phyloP scores from a whole-genome alignment of 1,140 invertebrate genomes.

The Physella acuta region DNA sequence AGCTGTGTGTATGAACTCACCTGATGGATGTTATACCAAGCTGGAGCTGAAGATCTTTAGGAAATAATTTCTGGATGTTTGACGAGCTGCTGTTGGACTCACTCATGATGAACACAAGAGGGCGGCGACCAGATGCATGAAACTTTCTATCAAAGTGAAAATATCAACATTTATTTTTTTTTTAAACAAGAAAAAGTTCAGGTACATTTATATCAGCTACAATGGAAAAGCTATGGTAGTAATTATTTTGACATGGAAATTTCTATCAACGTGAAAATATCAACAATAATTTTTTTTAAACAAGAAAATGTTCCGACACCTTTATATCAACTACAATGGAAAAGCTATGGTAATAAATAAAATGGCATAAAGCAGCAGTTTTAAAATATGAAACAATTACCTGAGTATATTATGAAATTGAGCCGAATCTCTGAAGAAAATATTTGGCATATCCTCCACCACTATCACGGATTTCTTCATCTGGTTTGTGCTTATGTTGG shows the following conservation, averaged over 20 bases:
- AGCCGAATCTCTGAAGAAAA: constrained; percentile 47
- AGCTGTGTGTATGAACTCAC: too few species aligned
- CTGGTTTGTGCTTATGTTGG: neutral
- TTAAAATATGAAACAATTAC: too few species aligned
- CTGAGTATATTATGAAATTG: constrained; percentile 53
- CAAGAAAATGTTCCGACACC: neutral
- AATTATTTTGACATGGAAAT: neutral
- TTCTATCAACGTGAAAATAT: neutral
- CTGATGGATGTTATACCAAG: constrained; percentile 10
- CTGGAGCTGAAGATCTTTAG: constrained; percentile 43
- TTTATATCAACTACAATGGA: neutral
- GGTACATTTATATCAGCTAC: constrained; percentile 28
- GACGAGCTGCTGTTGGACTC: constrained; percentile 48
- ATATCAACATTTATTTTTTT: neutral
- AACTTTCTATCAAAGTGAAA: constrained; percentile 38
- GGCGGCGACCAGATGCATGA: constrained; percentile 42
- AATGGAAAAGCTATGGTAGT: constrained; percentile 6
- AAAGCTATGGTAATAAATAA: too few species aligned
- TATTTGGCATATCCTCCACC: constrained; percentile 54
- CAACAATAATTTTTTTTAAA: neutral
- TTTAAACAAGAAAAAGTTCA: neutral
- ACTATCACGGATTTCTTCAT: constrained; percentile 6
- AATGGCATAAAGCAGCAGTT: too few species aligned
- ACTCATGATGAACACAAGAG: constrained; percentile 56
- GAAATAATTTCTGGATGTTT: constrained; percentile 54